Conservation (phyloP, 2,113 vertebrate genomes). For the Condylura cristata region DNA sequence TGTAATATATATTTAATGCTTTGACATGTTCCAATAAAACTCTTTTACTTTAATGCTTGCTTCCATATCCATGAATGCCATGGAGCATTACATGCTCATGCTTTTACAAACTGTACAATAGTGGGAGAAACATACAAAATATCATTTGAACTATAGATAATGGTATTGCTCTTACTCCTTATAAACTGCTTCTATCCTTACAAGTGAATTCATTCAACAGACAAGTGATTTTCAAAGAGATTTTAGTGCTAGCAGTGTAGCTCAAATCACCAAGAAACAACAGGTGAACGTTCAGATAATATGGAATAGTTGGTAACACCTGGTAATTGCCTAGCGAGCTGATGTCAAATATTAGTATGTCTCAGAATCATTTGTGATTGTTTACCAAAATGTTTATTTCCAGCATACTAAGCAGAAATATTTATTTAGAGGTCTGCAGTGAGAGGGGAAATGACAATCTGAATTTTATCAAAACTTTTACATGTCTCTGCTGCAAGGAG, state of each 20-base stretch:
- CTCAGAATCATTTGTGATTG: not conserved
- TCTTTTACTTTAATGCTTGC: not conserved
- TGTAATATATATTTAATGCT: no score
- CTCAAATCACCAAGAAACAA: not conserved
- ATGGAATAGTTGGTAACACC: not conserved
- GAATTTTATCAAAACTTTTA: not conserved
- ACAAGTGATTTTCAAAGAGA: not conserved
- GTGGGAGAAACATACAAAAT: not conserved
- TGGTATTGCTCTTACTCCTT: not conserved
- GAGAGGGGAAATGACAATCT: not conserved
- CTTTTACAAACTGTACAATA: not conserved
- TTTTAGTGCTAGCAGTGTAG: not conserved
- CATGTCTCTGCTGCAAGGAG: rapidly evolving
- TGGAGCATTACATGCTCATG: not conserved
- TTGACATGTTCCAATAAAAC: not conserved
- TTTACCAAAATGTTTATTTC: not conserved
- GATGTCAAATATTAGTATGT: not conserved
- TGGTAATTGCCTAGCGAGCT: not conserved
- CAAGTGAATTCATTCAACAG: not conserved
- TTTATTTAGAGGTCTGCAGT: not conserved
- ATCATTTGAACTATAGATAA: not conserved
- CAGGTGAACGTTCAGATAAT: not conserved
- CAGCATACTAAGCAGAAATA: not conserved
- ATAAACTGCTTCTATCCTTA: not conserved
- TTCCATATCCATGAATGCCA: not conserved